Base-by-base conservation (phyloP, 1,140 invertebrate species). In the Aphaenogaster rudis region DNA sequence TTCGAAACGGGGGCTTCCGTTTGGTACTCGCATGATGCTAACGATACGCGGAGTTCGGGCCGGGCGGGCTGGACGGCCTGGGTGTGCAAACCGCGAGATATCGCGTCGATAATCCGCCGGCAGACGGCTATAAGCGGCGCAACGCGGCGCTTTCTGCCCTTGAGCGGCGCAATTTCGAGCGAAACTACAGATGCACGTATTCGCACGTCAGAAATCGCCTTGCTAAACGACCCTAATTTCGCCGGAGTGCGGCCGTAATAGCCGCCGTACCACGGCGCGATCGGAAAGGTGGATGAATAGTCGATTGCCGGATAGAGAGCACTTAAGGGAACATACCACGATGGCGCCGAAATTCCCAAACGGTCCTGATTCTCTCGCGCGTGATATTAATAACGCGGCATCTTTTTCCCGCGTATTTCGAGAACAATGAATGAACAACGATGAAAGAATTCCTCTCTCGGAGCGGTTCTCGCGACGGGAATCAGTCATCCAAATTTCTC, bases 201-300 rank as follows among this genome's bases (percentile, higher is more conserved):
- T 72, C 80, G 52, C 64, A 7, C 33, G 15, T 39, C 28, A 50
- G 48, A 78, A 88, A 89, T 90, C 88, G 84, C 54, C 48, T 57
- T 71, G 59, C 66, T 71, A 86, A 84, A 86, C 88, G 76, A 66
- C 54, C 42, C 76, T 57, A 80, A 90, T 88, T 86, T 86, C 61
- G 76, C 42, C 45, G 48, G 72, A 88, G 59, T 59, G 61, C 21
- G 81, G 39, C 67, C n/a, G 33, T 84, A 84, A 84, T 84, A 50
- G 54, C 28, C 80, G n/a, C 17, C 33, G 21, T 15, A 9, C 21
- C 50, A 28, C 48, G 64, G 78, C 36, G 52, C 69, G 54, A 84
- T 84, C 42, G 67, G 80, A 84, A 84, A 74, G n/a, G 67, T 17
- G 80, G 28, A 61, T 71, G 80, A 59, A 74, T 48, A 45, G 52